Percentiles rank a stretch among this genome's conserved stretches.
These are phyloP conservation scores for Brachyhypopomus occidentalis DNA, from an alignment of 2,113 vertebrate genomes.

Conservation along the genomic window DNA sequence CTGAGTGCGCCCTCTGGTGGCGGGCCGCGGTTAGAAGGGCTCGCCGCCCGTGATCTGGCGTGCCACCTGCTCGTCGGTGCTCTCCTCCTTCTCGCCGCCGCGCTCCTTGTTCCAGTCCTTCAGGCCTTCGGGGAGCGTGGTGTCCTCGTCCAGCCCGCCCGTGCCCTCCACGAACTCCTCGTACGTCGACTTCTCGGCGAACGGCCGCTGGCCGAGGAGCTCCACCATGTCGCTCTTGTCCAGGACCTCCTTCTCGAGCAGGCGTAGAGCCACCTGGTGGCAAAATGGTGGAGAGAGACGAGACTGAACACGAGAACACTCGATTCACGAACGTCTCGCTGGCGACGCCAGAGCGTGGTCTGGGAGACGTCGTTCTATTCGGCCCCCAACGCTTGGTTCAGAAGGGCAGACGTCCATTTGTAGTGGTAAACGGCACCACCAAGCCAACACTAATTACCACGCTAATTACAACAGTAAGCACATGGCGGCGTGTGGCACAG, in stretches of 20 bases:
- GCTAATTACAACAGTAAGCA: no score
- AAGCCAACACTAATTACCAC: no score
- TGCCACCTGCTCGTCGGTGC: slow-evolving; percentile 78
- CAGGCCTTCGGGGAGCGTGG: slow-evolving; percentile 89
- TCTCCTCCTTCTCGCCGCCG: slow-evolving; percentile 80
- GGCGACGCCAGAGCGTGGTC: no score
- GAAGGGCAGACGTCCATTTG: no score
- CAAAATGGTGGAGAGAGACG: neutral
- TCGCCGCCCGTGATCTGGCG: slow-evolving; percentile 79
- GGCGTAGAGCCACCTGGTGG: slow-evolving; percentile 86
- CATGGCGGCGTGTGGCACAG: no score
- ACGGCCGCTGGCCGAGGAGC: slow-evolving; percentile 87
- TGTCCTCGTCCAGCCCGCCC: slow-evolving; percentile 92
- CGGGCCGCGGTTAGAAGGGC: slow-evolving; percentile 75
- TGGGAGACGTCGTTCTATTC: no score
- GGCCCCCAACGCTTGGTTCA: no score
- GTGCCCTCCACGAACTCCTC: slow-evolving; percentile 98
- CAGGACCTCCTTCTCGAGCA: slow-evolving; percentile 93
- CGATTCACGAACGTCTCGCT: no score
- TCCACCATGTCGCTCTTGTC: slow-evolving; percentile 95
- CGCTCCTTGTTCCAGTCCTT: slow-evolving; percentile 97
- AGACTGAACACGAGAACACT: no score
- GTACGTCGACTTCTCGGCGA: slow-evolving; percentile 92
- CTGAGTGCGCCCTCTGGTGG: neutral
- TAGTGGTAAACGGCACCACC: no score